Conservation (phyloP, 2,113 vertebrate species). For the Gadus chalcogrammus region DNA sequence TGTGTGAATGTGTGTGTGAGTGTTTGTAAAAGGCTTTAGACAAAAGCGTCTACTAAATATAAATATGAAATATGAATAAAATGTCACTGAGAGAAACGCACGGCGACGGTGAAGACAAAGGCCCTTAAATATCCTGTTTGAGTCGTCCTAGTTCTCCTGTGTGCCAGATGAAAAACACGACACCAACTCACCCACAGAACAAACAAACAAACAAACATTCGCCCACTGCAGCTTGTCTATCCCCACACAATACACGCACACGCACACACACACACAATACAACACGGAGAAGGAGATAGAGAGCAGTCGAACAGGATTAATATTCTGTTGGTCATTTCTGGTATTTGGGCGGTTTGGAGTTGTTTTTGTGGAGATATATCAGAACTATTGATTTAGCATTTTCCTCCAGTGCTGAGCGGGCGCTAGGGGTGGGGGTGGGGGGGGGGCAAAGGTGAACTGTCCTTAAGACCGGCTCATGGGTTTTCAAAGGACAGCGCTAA, state of each 20-base stretch:
- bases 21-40: too few species aligned
- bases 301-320: slow-evolving; percentile 43
- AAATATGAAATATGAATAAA: too few species aligned
- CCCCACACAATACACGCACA: background rate
- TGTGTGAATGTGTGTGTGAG: too few species aligned
- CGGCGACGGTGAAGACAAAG: too few species aligned
- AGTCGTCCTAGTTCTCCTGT: too few species aligned
- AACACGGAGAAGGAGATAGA: background rate
- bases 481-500: slow-evolving; percentile 68
- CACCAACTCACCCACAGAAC: slow-evolving; percentile 14
- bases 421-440: slow-evolving; percentile 41
- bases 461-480: slow-evolving; percentile 45
- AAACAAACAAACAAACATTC: background rate
- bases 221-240: slow-evolving; percentile 6
- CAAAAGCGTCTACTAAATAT: too few species aligned
- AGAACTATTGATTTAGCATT: slow-evolving; percentile 76
- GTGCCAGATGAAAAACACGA: too few species aligned
- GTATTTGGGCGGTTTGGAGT: slow-evolving; percentile 66
- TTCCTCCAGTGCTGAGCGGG: slow-evolving; percentile 55
- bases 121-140: too few species aligned
- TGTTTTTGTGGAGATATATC: slow-evolving; percentile 63
- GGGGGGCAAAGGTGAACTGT: slow-evolving; percentile 49
- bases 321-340: slow-evolving; percentile 65
- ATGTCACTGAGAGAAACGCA: too few species aligned
- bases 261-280: background rate